Conservation (phyloP, 2,888 invertebrate genomes). For the Lagria hirta region DNA sequence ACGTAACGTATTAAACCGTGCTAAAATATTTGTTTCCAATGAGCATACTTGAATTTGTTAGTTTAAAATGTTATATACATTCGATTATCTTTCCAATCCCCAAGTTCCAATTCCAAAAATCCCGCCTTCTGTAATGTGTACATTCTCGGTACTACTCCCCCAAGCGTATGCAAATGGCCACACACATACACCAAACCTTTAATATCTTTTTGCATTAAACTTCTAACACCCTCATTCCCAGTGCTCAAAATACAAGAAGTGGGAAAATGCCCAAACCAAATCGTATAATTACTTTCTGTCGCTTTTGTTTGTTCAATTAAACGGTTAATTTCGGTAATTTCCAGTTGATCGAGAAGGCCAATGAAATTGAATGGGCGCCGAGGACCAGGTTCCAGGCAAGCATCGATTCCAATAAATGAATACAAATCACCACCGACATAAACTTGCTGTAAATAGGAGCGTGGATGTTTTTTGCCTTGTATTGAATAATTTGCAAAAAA, state of each 20-base stretch:
- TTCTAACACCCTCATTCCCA: conserved; percentile 57
- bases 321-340: conserved; percentile 60
- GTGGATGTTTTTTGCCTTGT: conserved; percentile 68
- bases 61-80: no score
- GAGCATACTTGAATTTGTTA: no score
- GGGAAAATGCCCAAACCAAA: conserved; percentile 91
- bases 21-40: conserved; percentile 26
- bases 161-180: conserved; percentile 87
- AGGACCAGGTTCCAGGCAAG: conserved; percentile 83
- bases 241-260: conserved; percentile 78
- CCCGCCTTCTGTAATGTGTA: conserved; percentile 82
- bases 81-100: conserved; percentile 91
- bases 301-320: conserved; percentile 60
- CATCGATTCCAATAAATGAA: conserved; percentile 85
- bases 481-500: conserved; percentile 77
- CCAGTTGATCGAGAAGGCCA: conserved; percentile 65
- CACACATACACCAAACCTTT: conserved; percentile 78
- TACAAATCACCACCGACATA: conserved; percentile 63
- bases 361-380: conserved; percentile 89
- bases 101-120: conserved; percentile 83
- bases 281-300: conserved; percentile 61
- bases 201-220: conserved; percentile 61
- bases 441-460: conserved; percentile 72
- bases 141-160: conserved; percentile 78
- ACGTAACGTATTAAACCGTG: no score